Conservation (phyloP, 2,888 invertebrate genomes). For the Hecatera dysodea region DNA sequence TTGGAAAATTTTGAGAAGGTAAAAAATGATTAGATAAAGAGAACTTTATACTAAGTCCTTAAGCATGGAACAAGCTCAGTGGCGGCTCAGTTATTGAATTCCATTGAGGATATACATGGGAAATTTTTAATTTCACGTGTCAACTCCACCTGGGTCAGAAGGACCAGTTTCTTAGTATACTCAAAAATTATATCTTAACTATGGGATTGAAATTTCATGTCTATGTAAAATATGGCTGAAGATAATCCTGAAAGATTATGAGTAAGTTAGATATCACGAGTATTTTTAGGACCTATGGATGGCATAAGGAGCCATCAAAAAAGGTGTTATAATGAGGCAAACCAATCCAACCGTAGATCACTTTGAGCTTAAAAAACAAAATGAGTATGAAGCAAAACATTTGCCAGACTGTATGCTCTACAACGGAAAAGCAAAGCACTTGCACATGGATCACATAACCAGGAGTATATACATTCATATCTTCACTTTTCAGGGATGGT, state of each 20-base stretch:
- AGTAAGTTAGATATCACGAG: too few relatives aligned
- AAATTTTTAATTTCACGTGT: not conserved
- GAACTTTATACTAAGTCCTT: too few relatives aligned
- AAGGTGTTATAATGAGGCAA: not conserved
- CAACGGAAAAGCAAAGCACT: not conserved
- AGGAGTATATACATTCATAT: too few relatives aligned
- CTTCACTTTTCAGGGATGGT: not conserved
- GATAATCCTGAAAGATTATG: not conserved
- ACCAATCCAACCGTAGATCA: not conserved
- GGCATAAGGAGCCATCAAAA: not conserved
- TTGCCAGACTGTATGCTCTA: not conserved
- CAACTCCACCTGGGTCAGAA: not conserved
- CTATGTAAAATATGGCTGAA: not conserved
- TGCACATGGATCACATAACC: not conserved
- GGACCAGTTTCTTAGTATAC: not conserved
- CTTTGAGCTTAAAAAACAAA: not conserved
- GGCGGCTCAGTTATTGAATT: not conserved
- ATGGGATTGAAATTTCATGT: not conserved
- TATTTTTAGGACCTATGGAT: not conserved
- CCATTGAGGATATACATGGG: not conserved
- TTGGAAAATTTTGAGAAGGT: constrained; percentile 67
- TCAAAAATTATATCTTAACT: not conserved
- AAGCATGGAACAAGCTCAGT: not conserved
- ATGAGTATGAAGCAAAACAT: not conserved
- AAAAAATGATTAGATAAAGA: not conserved